These are phyloP conservation scores for Rhimphoctona megacephalus DNA, from an alignment of 2,888 invertebrate species.

Conservation along the genomic window DNA sequence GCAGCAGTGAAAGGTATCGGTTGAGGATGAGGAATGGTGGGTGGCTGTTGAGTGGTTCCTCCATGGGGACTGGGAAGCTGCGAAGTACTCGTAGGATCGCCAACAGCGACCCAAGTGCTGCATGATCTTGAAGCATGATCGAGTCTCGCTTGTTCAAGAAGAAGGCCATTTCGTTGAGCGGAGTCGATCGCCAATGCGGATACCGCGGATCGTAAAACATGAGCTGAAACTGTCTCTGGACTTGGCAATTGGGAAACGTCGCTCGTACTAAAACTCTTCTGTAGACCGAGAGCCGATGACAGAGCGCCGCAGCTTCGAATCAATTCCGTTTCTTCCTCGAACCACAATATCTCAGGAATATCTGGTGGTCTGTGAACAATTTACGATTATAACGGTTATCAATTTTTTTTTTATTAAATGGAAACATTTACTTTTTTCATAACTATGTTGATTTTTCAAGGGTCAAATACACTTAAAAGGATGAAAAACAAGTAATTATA, in stretches of 20 bases:
- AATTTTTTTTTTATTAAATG: background rate
- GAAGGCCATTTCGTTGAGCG: conserved; percentile 86
- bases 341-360: conserved; percentile 88
- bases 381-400: background rate
- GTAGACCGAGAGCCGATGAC: conserved; percentile 92
- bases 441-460: no score
- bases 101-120: conserved; percentile 95
- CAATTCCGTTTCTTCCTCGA: conserved; percentile 92
- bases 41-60: conserved; percentile 84
- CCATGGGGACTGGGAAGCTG: conserved; percentile 94
- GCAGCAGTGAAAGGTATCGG: conserved; percentile 88
- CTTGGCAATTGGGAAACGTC: conserved; percentile 89
- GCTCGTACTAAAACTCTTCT: conserved; percentile 93
- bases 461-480: no score
- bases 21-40: conserved; percentile 82
- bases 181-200: conserved; percentile 88
- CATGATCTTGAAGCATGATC: conserved; percentile 90
- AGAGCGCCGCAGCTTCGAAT: conserved; percentile 93
- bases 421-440: no score
- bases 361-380: conserved; percentile 86
- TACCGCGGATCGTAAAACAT: conserved; percentile 83
- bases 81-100: conserved; percentile 90
- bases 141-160: conserved; percentile 87
- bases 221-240: conserved; percentile 84
- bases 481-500: no score